phyloP scores from a whole-genome alignment of 2,113 vertebrate species.

The Ictalurus furcatus region DNA sequence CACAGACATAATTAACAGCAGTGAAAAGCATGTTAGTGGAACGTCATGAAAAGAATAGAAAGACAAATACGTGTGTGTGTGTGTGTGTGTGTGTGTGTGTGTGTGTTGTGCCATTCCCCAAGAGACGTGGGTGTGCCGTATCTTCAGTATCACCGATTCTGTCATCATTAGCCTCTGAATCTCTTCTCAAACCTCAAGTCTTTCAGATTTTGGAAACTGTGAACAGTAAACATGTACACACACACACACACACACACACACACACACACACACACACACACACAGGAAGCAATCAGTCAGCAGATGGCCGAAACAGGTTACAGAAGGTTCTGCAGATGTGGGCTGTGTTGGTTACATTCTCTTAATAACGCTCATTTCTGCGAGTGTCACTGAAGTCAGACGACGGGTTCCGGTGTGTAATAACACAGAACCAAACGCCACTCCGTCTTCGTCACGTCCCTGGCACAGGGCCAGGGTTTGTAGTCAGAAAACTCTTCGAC shows the following conservation, averaged over 20 bases:
- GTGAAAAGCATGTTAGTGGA: not conserved
- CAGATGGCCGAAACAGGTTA: constrained; percentile 36
- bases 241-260: constrained; percentile 47
- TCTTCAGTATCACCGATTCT: not conserved
- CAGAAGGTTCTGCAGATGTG: not conserved
- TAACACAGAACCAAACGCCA: not conserved
- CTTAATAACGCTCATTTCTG: constrained; percentile 50
- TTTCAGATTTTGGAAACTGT: constrained; percentile 24
- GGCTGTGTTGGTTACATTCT: constrained; percentile 36
- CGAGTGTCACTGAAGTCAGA: constrained; percentile 51
- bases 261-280: constrained; percentile 16
- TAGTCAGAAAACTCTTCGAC: constrained; percentile 11
- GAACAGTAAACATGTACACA: constrained; percentile 1
- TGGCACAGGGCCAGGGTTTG: not conserved
- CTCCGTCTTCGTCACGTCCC: constrained; percentile 6
- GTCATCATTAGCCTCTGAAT: constrained; percentile 24
- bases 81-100: constrained; percentile 7
- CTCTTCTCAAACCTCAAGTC: constrained; percentile 22
- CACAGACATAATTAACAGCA: not conserved
- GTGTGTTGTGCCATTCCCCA: not conserved
- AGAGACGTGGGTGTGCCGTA: not conserved
- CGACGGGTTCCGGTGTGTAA: not conserved
- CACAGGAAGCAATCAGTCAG: constrained; percentile 60
- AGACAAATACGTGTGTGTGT: not conserved
- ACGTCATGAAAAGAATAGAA: too few relatives aligned